Base-by-base conservation (phyloP, 1,140 invertebrate genomes). In the Dendrolimus kikuchii region DNA sequence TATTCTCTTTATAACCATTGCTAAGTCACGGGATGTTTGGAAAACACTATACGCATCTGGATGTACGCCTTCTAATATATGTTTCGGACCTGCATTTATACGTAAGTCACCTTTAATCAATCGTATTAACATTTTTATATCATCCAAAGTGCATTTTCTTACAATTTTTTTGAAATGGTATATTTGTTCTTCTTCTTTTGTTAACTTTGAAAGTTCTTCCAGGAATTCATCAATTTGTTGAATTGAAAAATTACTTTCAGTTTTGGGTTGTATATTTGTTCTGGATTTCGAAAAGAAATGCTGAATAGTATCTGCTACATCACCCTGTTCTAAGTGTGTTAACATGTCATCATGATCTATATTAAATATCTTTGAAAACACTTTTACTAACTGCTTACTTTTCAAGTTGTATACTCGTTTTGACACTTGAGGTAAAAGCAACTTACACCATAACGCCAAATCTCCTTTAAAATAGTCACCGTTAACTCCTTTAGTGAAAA, bases 351-450 rank as follows among this genome's bases (percentile, higher is more conserved):
- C 90, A 61, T 93, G 91, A 83, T 93, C 90, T 5, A 89, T 89
- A 7, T 88, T 70, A 64, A 98, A 94, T 52, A 98, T 91, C 71
- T 92, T 90, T 46, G 95, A 93, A 80, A 97, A 98, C 7, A 98
- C 77, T 81, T 98, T 98, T 0, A 97, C 88, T 41, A 98, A 82
- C 66, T 97, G 95, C 79, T 97, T 98, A 71, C 93, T 96, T 81
- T 97, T 96, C 36, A 98, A 80, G 87, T 98, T 98, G 72, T 98
- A 98, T 36, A 98, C 91, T 51, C 94, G 88, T 74, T 97, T 96
- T 3, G 91, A 89, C 41, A 93, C 92, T 23, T 92, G 92, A 0
- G 96, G 96, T 39, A 98, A 87, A n/a, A 98, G 74, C 47, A 97
- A 78, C 62, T 93, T 93, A 71, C 95, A 91, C 94, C 95, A 95